Evolutionary conservation across 2,888 invertebrate species (phyloP).

Genomic region (Heliconius aoede): DNA sequence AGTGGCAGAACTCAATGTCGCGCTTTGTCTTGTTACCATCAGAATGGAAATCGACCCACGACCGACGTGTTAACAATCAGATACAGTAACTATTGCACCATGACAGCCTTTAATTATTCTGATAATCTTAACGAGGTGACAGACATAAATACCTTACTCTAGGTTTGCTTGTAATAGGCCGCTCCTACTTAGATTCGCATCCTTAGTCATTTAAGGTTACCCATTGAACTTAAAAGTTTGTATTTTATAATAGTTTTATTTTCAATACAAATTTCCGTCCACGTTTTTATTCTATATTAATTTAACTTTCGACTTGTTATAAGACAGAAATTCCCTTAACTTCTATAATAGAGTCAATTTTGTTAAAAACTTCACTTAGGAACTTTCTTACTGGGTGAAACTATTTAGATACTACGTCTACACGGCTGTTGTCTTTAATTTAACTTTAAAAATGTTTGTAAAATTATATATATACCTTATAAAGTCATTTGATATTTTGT

Average conservation of each 20-base stretch:
- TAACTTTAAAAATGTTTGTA: neutral
- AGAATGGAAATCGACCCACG: too few species aligned
- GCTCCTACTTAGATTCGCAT: neutral
- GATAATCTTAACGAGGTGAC: too few species aligned
- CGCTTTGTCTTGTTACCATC: too few species aligned
- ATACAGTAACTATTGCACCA: too few species aligned
- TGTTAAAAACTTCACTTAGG: slow-evolving; percentile 12
- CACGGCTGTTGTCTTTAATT: neutral
- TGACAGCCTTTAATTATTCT: too few species aligned
- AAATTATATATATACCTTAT: too few species aligned
- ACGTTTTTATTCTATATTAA: slow-evolving; percentile 3
- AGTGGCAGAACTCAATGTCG: too few species aligned
- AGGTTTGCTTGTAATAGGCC: too few species aligned
- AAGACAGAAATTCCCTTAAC: slow-evolving; percentile 11
- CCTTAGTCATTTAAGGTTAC: neutral
- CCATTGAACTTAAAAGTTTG: neutral
- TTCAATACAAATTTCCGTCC: slow-evolving; percentile 6
- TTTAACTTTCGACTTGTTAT: slow-evolving; percentile 16
- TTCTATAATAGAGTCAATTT: slow-evolving; percentile 19
- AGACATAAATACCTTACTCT: too few species aligned
- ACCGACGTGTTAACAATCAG: too few species aligned
- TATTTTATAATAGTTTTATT: neutral
- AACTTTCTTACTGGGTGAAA: slow-evolving; percentile 6
- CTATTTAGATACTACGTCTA: slow-evolving; percentile 17
- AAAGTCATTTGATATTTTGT: too few species aligned